Conservation (phyloP, 2,113 vertebrate species). For the Cyanoliseus patagonus region DNA sequence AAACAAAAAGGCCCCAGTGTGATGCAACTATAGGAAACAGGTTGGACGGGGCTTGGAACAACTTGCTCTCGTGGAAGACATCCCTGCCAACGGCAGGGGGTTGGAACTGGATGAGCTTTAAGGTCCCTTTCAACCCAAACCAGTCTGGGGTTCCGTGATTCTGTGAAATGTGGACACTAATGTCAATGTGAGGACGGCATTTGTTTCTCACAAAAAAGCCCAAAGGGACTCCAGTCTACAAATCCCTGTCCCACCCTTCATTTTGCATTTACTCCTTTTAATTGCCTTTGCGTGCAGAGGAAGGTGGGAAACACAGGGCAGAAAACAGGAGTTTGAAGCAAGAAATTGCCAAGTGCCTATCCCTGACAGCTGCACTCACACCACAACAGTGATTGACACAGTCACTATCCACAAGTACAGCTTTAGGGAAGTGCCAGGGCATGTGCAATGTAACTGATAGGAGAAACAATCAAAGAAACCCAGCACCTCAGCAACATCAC, state of each 20-base stretch:
- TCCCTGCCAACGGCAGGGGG: background rate
- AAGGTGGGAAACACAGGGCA: background rate
- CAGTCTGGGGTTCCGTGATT: background rate
- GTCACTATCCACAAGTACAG: background rate
- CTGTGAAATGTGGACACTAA: accelerated
- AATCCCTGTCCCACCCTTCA: conserved; percentile 26
- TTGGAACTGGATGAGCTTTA: background rate
- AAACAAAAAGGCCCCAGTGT: accelerated
- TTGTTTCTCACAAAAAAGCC: background rate
- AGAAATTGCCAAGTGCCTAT: background rate
- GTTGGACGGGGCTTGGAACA: background rate
- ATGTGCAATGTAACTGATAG: background rate
- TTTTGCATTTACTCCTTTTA: conserved; percentile 47
- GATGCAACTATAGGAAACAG: background rate
- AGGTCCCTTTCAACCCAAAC: background rate
- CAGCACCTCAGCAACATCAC: background rate
- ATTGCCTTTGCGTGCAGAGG: conserved; percentile 8
- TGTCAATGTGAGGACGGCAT: background rate
- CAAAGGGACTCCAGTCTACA: background rate
- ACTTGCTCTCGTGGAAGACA: background rate
- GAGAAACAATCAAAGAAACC: background rate
- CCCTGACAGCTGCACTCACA: background rate
- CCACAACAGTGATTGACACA: background rate
- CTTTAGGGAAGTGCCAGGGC: background rate
- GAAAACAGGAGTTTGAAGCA: background rate